Evolutionary conservation across 23 tunicate genomes (phyloP).

Genomic region (Aplidium turbinatum): DNA sequence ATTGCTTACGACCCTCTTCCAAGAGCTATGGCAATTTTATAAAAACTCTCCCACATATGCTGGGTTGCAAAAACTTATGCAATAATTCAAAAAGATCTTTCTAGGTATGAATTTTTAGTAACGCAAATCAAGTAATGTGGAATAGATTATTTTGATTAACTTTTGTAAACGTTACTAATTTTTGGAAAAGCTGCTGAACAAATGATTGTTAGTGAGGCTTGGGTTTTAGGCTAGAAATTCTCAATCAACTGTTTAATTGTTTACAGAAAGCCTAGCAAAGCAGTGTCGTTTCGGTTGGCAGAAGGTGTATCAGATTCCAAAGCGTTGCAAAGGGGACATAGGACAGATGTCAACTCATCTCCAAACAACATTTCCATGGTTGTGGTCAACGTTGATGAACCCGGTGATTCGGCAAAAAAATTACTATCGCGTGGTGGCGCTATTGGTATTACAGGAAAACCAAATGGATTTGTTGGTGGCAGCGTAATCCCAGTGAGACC

Average conservation of each 20-base stretch:
- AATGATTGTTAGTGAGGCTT: no score
- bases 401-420: neutral
- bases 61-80: no score
- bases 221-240: no score
- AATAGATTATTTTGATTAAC: no score
- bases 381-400: constrained; percentile 50
- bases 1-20: no score
- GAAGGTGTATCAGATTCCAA: constrained; percentile 1
- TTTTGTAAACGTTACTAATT: no score
- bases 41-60: no score
- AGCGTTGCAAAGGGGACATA: neutral
- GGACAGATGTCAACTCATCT: neutral
- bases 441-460: constrained; percentile 1
- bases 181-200: constrained; percentile 3
- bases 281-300: constrained; percentile 20
- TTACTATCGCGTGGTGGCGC: constrained; percentile 32
- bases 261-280: constrained; percentile 20
- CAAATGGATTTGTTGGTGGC: neutral
- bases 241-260: neutral
- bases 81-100: no score
- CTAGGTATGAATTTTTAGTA: no score
- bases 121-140: no score
- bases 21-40: no score
- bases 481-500: constrained; percentile 13
- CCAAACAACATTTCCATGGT: constrained; percentile 44